Conservation (phyloP, 2,888 invertebrate species). For the Cerastoderma edule region DNA sequence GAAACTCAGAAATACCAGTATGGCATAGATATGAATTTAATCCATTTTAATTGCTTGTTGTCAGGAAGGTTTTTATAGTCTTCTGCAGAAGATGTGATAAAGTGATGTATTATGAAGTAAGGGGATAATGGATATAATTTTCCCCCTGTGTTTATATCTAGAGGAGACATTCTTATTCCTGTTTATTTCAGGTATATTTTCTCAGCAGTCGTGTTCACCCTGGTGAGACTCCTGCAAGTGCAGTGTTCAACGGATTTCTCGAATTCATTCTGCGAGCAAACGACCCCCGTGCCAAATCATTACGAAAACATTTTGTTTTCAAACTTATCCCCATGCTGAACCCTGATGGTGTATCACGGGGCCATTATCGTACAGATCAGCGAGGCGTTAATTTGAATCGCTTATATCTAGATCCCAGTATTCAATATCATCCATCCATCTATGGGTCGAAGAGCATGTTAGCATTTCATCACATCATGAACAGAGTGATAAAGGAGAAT, state of each 20-base stretch:
- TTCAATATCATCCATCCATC: conserved; percentile 91
- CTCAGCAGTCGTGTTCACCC: conserved; percentile 95
- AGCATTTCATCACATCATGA: conserved; percentile 84
- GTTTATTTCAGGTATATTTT: conserved; percentile 88
- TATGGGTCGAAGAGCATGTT: conserved; percentile 91
- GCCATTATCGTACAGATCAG: conserved; percentile 91
- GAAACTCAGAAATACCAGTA: no score
- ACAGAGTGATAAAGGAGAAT: conserved; percentile 65
- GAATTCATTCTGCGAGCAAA: conserved; percentile 89
- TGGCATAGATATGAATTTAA: no score
- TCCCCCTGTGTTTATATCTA: no score
- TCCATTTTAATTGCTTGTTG: no score
- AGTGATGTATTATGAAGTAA: no score
- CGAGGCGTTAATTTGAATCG: conserved; percentile 94
- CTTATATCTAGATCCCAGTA: conserved; percentile 92
- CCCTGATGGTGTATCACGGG: conserved; percentile 94
- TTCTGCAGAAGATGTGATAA: no score
- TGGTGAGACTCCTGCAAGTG: conserved; percentile 95
- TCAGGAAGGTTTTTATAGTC: no score
- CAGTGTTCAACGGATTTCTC: conserved; percentile 94
- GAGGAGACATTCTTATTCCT: no score
- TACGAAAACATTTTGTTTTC: conserved; percentile 90
- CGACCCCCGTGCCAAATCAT: conserved; percentile 89
- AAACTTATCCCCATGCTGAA: conserved; percentile 95
- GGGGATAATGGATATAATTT: no score